Evolutionary conservation across 1,140 invertebrate species (phyloP), one percentile per base, ranked within the genome.

Genomic region (Psix sp.): DNA sequence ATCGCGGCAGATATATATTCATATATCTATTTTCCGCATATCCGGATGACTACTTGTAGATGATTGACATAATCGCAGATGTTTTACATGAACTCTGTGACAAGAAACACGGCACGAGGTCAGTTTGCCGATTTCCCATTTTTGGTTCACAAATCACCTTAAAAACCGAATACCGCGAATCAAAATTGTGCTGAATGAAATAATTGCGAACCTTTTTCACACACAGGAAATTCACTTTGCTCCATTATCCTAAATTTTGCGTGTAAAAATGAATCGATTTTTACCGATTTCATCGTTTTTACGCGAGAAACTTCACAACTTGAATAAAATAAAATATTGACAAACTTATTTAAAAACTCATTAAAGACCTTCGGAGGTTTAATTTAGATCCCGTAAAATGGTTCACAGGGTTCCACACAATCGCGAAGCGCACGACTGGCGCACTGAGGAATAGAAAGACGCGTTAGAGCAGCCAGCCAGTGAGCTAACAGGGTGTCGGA

Each of bases 381-480:
- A 1, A 29, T 10, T 29, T 7, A n/a, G 26, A n/a, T n/a, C n/a
- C n/a, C n/a, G 26, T 29, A 10, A n/a, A 29, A 21, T 7, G 36
- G 48, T 66, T 66, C 33, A 29, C 66, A 15, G 31, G 52, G 14
- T 35, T 62, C 67, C 54, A 49, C 77, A 74, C 70, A 73, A 63
- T 60, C 74, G 57, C 66, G 70, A 42, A 79, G 83, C 84, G 84
- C 80, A 81, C 77, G 68, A 68, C 78, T 77, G 76, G 77, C 82
- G 80, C 78, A 84, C 82, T 84, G 80, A 80, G 73, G 62, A 65
- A 67, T 72, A 76, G 72, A 79, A 65, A 73, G 62, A 74, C 49
- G 59, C 59, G 74, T 76, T 65, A 65, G 63, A 60, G 57, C 57
- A 73, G 57, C 49, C 63, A 57, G 65, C 63, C 62, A 57, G 63